phyloP scores from a whole-genome alignment of 2,113 vertebrate species.

The Microtus oregoni region DNA sequence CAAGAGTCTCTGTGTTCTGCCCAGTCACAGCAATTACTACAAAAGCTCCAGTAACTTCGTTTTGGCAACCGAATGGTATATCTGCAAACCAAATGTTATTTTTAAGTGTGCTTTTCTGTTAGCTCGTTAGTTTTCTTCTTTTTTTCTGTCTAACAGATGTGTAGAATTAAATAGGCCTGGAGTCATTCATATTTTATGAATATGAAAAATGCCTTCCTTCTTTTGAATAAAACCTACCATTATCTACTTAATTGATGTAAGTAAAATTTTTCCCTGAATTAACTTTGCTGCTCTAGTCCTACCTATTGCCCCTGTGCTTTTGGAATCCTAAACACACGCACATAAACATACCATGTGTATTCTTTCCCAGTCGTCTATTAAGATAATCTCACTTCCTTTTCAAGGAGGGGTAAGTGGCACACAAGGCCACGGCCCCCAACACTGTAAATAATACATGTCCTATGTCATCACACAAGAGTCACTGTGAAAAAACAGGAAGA shows the following conservation, averaged over 20 bases:
- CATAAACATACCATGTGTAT: not conserved
- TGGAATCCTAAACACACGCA: not conserved
- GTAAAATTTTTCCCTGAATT: slow-evolving; percentile 56
- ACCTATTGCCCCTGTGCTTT: not conserved
- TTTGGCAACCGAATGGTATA: slow-evolving; percentile 72
- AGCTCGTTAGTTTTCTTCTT: slow-evolving; percentile 74
- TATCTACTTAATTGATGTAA: slow-evolving; percentile 61
- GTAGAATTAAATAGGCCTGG: slow-evolving; percentile 68
- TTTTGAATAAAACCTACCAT: slow-evolving; percentile 68
- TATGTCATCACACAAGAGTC: slow-evolving; percentile 64
- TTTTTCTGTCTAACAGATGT: slow-evolving; percentile 76
- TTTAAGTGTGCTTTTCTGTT: slow-evolving; percentile 76
- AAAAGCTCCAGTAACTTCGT: slow-evolving; percentile 70
- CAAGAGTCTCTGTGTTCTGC: slow-evolving; percentile 55
- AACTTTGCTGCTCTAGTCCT: not conserved
- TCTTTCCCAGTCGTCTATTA: slow-evolving; percentile 22
- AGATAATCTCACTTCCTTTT: slow-evolving; percentile 33
- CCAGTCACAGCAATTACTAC: slow-evolving; percentile 72
- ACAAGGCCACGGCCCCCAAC: not conserved
- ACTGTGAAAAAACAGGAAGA: slow-evolving; percentile 73
- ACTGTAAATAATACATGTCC: slow-evolving; percentile 41
- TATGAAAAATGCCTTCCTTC: slow-evolving; percentile 71
- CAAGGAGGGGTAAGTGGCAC: slow-evolving; percentile 2
- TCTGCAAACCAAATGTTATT: slow-evolving; percentile 82
- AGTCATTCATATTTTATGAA: slow-evolving; percentile 75